Base-by-base conservation (phyloP, 2,888 invertebrate species). In the Latrodectus hesperus region DNA sequence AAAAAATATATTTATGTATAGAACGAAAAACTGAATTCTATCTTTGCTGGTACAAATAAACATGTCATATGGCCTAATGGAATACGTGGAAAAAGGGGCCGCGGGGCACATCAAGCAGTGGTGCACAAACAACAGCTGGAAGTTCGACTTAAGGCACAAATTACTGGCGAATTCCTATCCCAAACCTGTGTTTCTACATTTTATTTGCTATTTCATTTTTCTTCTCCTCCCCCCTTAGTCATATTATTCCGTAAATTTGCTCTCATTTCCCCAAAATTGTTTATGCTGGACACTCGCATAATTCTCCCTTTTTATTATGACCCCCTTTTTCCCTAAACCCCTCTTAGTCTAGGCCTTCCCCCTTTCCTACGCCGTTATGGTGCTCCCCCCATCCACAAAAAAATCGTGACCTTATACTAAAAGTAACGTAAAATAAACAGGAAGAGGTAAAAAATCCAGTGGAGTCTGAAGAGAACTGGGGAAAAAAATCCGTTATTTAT, bases 121-220 rank as follows among this genome's bases (percentile, higher is more conserved):
- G 84, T 74, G 55, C 86, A 68, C 81, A 87, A 87, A 87, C 86
- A 87, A 87, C 86, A 87, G 86, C 86, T 87, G 86, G 76, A 67
- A 68, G 75, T 65, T 87, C 73, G 75, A 81, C 76, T 81, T 72
- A 53, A 68, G 72, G 38, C 81, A 26, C 86, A 87, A 87, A 88
- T 88, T 88, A 78, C 87, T 78, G 22, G 77, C 78, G 74, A 82
- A 82, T 83, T 88, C 81, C 78, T 78, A 77, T 87, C 71, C 72
- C 65, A 65, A 72, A 83, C 82, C 77, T 80, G 55, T 77, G 78
- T 79, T 73, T 73, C 65, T 51, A 17, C 53, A 17, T 49, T 38
- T 38, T 60, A 60, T 60, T 60, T 60, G 12, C 60, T 16, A 53
- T 72, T 68, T 53, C 49, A 68, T 83, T 83, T 81, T 76, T 64